phyloP scores from a whole-genome alignment of 2,888 invertebrate species.

The Hyles lineata region DNA sequence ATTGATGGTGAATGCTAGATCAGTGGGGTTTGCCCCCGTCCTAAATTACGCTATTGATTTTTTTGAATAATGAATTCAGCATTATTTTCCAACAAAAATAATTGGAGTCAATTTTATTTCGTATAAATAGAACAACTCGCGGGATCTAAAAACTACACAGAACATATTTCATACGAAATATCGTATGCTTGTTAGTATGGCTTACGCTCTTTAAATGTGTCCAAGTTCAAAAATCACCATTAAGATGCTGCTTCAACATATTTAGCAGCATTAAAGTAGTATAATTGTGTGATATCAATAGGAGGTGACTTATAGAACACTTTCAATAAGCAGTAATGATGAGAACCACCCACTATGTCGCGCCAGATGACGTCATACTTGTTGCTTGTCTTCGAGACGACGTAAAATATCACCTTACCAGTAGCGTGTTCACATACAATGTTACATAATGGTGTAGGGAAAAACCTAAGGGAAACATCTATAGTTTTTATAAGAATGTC shows the following conservation, averaged over 20 bases:
- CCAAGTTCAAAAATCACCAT: not conserved
- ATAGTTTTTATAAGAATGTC: too few species aligned
- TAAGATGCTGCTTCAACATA: not conserved
- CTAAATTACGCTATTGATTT: too few species aligned
- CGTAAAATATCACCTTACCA: not conserved
- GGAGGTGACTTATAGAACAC: not conserved
- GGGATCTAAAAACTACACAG: too few species aligned
- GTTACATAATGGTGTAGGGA: not conserved
- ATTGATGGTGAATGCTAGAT: too few species aligned
- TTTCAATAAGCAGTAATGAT: constrained; percentile 59
- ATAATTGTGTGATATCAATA: not conserved
- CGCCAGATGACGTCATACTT: constrained; percentile 28
- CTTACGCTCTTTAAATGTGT: not conserved
- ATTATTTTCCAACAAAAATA: too few species aligned
- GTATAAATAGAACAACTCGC: too few species aligned
- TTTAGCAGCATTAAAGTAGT: not conserved
- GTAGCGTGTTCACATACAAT: not conserved
- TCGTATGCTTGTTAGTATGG: too few species aligned
- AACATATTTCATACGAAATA: too few species aligned
- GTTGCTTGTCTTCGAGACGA: constrained; percentile 24
- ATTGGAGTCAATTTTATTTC: too few species aligned
- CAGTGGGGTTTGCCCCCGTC: too few species aligned
- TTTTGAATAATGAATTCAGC: too few species aligned
- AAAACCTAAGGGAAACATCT: too few species aligned
- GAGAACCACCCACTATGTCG: constrained; percentile 46